A percentile compares a stretch with the other conserved stretches of the same genome.
These are phyloP conservation scores for Leptinotarsa defecta DNA, from an alignment of 1,140 invertebrate genomes.

Conservation along the genomic window DNA sequence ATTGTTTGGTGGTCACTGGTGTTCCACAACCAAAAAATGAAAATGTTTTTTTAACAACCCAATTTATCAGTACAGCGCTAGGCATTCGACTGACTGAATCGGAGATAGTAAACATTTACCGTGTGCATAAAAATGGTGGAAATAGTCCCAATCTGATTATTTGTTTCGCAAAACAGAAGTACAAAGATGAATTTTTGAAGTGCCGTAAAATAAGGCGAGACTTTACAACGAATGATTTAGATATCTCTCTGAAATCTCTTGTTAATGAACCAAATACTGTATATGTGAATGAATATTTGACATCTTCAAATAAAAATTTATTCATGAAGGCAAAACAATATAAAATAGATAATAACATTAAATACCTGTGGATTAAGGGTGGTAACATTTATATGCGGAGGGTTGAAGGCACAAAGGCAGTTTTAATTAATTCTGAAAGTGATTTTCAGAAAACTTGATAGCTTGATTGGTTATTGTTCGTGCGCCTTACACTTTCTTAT, in stretches of 20 bases:
- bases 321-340: no score
- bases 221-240: slow-evolving; percentile 12
- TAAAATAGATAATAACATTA: no score
- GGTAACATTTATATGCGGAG: no score
- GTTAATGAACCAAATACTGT: slow-evolving; percentile 15
- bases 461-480: no score
- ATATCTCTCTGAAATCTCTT: slow-evolving; percentile 13
- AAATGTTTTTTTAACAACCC: slow-evolving; percentile 16
- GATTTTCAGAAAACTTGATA: no score
- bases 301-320: not conserved
- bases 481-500: no score
- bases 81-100: slow-evolving; percentile 5
- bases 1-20: slow-evolving; percentile 17
- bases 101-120: not conserved
- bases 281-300: slow-evolving; percentile 2
- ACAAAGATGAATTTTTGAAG: slow-evolving; percentile 15
- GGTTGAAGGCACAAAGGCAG: no score
- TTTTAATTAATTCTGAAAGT: no score
- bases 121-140: slow-evolving; percentile 1
- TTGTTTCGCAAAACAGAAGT: slow-evolving; percentile 11
- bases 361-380: no score
- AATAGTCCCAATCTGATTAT: slow-evolving; percentile 9
- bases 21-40: slow-evolving; percentile 14
- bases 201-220: slow-evolving; percentile 6
- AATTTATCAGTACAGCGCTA: slow-evolving; percentile 8